Percentiles rank a stretch among this genome's conserved stretches.
Conservation (phyloP, 2,113 vertebrate genomes). For the Corythornis vintsioides region DNA sequence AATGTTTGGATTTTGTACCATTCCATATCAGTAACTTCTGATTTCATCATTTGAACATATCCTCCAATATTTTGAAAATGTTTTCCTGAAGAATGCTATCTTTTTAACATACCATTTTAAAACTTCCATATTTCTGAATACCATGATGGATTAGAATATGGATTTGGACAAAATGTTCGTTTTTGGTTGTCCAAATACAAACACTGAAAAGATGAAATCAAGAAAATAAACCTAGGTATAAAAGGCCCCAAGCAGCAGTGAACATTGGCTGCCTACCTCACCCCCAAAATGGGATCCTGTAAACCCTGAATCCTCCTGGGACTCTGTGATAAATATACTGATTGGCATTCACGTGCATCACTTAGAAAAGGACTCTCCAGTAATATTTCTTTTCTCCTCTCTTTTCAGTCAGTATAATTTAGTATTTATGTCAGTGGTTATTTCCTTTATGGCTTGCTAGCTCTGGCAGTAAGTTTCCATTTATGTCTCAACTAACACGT, state of each 20-base stretch:
- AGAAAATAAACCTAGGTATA: not conserved
- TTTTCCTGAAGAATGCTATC: not conserved
- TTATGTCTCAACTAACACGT: not conserved
- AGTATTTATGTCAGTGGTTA: not conserved
- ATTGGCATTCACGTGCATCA: not conserved
- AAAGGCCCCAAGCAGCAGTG: not conserved
- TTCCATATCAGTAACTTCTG: not conserved
- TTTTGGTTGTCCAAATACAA: not conserved
- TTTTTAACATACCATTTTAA: not conserved
- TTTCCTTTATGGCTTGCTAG: not conserved
- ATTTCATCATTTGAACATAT: not conserved
- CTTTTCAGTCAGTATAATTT: not conserved
- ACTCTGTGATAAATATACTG: not conserved
- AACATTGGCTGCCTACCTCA: not conserved
- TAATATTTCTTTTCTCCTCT: not conserved
- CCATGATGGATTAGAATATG: not conserved
- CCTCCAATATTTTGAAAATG: not conserved
- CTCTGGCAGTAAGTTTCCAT: not conserved
- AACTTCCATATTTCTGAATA: not conserved
- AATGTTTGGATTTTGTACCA: not conserved
- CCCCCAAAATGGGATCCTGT: not conserved
- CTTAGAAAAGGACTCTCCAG: not conserved
- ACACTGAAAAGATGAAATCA: not conserved
- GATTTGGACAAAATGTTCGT: not conserved
- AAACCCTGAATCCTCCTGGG: not conserved